Conservation (phyloP, 1,140 invertebrate genomes). For the Venustaconcha ellipsiformis region DNA sequence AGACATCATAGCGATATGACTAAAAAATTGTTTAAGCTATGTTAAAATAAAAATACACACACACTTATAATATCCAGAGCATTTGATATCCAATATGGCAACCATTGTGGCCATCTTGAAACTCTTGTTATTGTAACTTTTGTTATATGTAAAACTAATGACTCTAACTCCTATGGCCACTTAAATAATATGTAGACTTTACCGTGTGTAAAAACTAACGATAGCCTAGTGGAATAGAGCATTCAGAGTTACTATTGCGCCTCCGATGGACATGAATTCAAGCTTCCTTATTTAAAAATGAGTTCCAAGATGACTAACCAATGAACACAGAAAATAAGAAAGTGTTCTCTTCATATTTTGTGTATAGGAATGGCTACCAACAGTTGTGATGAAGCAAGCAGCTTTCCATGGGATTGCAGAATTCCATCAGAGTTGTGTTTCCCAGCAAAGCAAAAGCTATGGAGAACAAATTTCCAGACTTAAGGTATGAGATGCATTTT, state of each 20-base stretch:
- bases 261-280: background rate
- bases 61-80: no score
- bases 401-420: conserved; percentile 90
- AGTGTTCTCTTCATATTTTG: conserved; percentile 4
- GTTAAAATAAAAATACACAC: no score
- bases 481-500: conserved; percentile 68
- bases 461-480: conserved; percentile 95
- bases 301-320: background rate
- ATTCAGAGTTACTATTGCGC: background rate
- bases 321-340: background rate
- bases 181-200: no score
- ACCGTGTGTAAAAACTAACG: background rate
- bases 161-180: no score
- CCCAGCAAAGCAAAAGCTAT: conserved; percentile 83
- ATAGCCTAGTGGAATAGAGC: background rate
- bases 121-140: no score
- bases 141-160: no score
- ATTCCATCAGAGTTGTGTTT: conserved; percentile 88
- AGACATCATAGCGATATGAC: no score
- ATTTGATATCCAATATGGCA: no score
- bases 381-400: conserved; percentile 86
- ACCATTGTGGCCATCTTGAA: no score
- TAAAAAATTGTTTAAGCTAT: no score
- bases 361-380: conserved; percentile 70
- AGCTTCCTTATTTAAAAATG: background rate